phyloP scores from a whole-genome alignment of 30 jellyfish, hydroid and myxozoan species.

The Cassiopea andromeda region DNA sequence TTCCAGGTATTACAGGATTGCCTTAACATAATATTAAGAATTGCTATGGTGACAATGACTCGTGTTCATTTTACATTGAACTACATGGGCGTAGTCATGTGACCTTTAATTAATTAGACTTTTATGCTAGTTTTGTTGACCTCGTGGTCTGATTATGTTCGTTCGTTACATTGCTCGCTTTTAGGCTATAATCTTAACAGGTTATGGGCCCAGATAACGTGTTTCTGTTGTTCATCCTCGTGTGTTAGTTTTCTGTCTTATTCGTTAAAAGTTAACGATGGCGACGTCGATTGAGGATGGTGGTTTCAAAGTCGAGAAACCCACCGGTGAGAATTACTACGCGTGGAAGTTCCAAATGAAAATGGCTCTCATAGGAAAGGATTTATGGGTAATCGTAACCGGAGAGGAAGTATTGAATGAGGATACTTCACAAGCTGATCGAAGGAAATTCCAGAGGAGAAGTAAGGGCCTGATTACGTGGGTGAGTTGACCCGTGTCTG shows the following conservation, averaged over 20 bases:
- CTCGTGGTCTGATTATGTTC: no score
- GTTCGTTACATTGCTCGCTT: no score
- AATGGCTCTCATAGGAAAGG: background rate
- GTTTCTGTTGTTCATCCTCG: background rate
- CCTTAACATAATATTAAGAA: no score
- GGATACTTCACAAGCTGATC: background rate
- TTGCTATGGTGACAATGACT: no score
- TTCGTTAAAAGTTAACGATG: background rate
- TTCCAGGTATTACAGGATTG: no score
- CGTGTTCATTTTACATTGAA: no score
- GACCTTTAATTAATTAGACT: no score
- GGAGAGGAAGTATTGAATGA: background rate
- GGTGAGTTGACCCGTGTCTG: no score
- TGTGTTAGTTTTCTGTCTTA: background rate
- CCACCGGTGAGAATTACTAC: background rate
- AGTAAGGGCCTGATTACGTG: no score
- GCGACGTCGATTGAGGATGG: background rate
- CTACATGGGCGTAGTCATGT: no score
- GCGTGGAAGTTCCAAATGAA: background rate
- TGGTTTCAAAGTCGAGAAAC: background rate
- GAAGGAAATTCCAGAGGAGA: background rate
- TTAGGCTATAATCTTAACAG: background rate
- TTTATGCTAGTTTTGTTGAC: no score
- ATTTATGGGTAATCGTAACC: background rate
- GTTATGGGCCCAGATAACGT: conserved; percentile 4